phyloP scores from a whole-genome alignment of 2,113 vertebrate genomes.

The Amazona guildingii region DNA sequence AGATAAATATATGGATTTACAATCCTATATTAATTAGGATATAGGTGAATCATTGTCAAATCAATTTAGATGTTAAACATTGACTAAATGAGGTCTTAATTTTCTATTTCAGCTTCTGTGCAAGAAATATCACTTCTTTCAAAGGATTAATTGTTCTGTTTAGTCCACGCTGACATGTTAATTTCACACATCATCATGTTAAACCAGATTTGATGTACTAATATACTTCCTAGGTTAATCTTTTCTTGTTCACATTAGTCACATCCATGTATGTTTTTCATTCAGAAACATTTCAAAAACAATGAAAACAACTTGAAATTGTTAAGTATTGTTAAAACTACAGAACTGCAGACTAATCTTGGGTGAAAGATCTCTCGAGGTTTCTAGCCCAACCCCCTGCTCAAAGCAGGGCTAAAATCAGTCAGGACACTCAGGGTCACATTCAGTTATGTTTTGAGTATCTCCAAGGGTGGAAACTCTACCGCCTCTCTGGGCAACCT shows the following conservation, averaged over 20 bases:
- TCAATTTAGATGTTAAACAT: not conserved
- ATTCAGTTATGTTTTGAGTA: fast-evolving
- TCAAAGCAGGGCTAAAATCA: not conserved
- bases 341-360: not conserved
- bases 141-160: not conserved
- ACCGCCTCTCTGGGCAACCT: not conserved
- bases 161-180: not conserved
- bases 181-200: not conserved
- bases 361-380: not conserved
- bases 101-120: not conserved
- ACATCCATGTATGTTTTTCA: not conserved
- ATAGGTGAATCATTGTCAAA: not conserved
- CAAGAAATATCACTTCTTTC: not conserved
- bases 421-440: not conserved
- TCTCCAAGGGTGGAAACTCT: not conserved
- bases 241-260: not conserved
- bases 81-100: not conserved
- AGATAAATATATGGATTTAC: not conserved
- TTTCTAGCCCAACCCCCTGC: no score
- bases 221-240: not conserved
- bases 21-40: not conserved
- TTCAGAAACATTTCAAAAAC: not conserved
- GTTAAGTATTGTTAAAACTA: not conserved
- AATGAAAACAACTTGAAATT: not conserved
- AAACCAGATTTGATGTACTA: not conserved